Evolutionary conservation across 2,888 invertebrate species (phyloP), one percentile per base, ranked within the genome.

Genomic region (Rotaria macrura): DNA sequence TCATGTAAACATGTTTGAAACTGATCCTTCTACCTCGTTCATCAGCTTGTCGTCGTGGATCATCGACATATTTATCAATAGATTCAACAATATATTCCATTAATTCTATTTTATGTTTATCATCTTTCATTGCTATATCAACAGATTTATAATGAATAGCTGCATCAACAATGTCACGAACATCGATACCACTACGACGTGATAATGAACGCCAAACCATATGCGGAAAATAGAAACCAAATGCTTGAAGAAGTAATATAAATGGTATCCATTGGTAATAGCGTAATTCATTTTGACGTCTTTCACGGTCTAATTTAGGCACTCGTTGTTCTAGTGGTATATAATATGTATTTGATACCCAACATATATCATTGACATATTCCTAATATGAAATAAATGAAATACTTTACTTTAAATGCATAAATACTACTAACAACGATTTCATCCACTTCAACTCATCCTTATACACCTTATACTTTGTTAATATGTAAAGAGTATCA

Each of bases 241-340:
- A 86, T n/a, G 86, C 86, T 84, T 86, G 86, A 25, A 84, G 83
- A 29, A 86, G 23, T 20, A 86, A 38, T 17, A 86, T 86, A 84
- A 86, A 86, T 38, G 86, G 86, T 84, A 86, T 85, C 86, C 86
- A 86, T 86, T 86, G 86, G 49, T 86, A 86, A 49, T 86, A 86
- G 20, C 84, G 85, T 14, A 86, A 23, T 84, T 86, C 86, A 40
- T 79, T 83, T 20, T 83, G 85, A n/a, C 83, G 55, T 23, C 86
- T 57, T 2, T 83, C 84, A 79, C 57, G 57, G 49, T 86, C 85
- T 7, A 47, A 47, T 83, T 85, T 84, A n/a, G 86, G 86, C 34
- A 86, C 85, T 72, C 85, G 85, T 52, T 86, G 85, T 83, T 86
- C 86, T 25, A 86, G 55, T 3, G 86, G 84, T n/a, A 86, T 86